Evolutionary conservation across 2,113 vertebrate species (phyloP).

Genomic region (Athene noctua): DNA sequence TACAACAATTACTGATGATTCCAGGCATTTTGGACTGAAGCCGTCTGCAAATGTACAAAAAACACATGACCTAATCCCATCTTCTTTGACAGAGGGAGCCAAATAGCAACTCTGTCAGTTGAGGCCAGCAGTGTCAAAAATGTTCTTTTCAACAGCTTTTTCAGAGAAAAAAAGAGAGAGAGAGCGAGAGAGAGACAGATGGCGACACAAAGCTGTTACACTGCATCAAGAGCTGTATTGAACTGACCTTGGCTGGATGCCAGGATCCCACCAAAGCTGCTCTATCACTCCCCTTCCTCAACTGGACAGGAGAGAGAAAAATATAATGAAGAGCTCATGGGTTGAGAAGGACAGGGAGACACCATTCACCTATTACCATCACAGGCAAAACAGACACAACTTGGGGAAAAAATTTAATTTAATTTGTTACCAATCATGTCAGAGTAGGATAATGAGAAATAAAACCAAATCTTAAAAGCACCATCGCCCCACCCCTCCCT

Average conservation of each 20-base stretch:
- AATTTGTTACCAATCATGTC: background rate
- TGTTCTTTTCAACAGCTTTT: background rate
- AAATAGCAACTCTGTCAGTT: background rate
- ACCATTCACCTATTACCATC: background rate
- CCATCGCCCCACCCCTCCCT: background rate
- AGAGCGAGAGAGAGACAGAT: background rate
- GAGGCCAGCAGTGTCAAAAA: background rate
- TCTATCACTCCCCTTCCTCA: background rate
- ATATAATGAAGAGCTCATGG: rapidly evolving
- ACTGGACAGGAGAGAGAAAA: background rate
- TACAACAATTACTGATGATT: background rate
- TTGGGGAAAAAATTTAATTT: background rate
- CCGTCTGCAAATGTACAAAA: background rate
- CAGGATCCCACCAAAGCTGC: background rate
- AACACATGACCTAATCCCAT: background rate
- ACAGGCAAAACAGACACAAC: background rate
- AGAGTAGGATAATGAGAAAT: background rate
- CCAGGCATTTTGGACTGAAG: background rate
- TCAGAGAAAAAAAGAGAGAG: background rate
- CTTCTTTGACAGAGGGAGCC: background rate
- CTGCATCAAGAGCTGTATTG: background rate
- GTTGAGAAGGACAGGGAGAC: background rate
- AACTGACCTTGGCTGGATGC: background rate
- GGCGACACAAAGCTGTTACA: background rate
- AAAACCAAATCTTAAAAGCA: background rate